Evolutionary conservation across 2,797 vertebrate genomes (phyloP).

Genomic region (Thalassophryne amazonica): DNA sequence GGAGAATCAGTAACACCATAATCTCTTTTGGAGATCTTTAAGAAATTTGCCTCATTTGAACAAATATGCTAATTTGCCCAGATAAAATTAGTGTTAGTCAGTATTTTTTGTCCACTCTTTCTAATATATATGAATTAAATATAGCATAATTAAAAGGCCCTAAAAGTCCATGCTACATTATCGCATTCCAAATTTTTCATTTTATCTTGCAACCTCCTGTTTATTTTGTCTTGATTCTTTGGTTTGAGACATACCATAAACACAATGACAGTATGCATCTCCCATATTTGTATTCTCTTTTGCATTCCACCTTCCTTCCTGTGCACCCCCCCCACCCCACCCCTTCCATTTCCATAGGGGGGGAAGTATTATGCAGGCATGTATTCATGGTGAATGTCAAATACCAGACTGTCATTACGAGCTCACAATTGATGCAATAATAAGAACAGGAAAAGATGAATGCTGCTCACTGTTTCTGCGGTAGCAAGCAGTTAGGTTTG

Average conservation of each 20-base stretch:
- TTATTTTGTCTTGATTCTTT: slow-evolving; percentile 34
- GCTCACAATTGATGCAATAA: slow-evolving; percentile 49
- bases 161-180: slow-evolving; percentile 23
- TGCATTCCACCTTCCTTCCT: slow-evolving; percentile 9
- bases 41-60: too few relatives aligned
- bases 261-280: slow-evolving; percentile 41
- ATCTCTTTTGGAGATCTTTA: too few relatives aligned
- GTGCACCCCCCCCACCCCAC: slow-evolving; percentile 9
- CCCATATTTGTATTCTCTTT: slow-evolving; percentile 33
- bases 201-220: slow-evolving; percentile 51
- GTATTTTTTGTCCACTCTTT: slow-evolving; percentile 36
- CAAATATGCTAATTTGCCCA: too few relatives aligned
- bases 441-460: slow-evolving; percentile 21
- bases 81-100: too few relatives aligned
- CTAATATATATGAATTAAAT: slow-evolving; percentile 49
- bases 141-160: slow-evolving; percentile 55
- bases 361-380: slow-evolving; percentile 29
- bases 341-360: slow-evolving; percentile 6
- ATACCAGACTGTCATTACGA: slow-evolving; percentile 41
- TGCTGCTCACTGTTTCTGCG: slow-evolving; percentile 21
- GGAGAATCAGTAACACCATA: too few relatives aligned
- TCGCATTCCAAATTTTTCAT: slow-evolving; percentile 40
- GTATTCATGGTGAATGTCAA: slow-evolving; percentile 55
- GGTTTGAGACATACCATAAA: slow-evolving; percentile 38
- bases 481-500: slow-evolving; percentile 11